phyloP scores from a whole-genome alignment of 2,113 vertebrate species.

The Anser brachyrhynchus region DNA sequence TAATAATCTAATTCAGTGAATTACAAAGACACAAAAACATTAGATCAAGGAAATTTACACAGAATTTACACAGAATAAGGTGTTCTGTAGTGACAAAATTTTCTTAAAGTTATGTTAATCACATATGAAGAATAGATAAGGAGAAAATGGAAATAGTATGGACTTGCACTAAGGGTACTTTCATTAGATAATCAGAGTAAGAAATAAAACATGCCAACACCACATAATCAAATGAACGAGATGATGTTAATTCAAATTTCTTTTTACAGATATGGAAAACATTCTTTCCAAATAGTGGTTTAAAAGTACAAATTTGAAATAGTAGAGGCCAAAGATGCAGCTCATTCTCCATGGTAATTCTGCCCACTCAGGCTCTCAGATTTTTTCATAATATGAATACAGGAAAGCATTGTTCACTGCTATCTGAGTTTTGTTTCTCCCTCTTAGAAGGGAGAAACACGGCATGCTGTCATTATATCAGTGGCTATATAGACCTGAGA shows the following conservation, averaged over 20 bases:
- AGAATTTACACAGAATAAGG: slow-evolving; percentile 24
- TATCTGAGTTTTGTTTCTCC: background rate
- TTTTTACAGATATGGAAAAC: background rate
- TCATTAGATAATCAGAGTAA: background rate
- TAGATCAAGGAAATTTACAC: background rate
- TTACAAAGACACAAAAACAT: background rate
- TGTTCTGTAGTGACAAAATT: background rate
- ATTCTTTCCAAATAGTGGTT: background rate
- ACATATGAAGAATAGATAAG: background rate
- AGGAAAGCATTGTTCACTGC: background rate
- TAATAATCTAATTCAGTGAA: slow-evolving; percentile 38
- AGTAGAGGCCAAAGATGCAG: background rate
- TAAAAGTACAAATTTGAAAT: background rate
- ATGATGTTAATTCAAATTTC: background rate
- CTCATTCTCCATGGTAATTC: background rate
- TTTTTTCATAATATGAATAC: background rate
- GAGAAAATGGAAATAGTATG: background rate
- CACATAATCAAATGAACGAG: background rate
- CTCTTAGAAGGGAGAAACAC: background rate
- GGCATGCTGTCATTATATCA: background rate
- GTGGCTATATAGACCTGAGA: background rate
- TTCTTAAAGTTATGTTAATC: slow-evolving; percentile 14
- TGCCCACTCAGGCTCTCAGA: background rate
- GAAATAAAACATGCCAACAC: background rate
- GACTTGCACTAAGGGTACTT: background rate